Base-by-base conservation (phyloP, 2,888 invertebrate genomes). In the Lamellibrachia satsuma region DNA sequence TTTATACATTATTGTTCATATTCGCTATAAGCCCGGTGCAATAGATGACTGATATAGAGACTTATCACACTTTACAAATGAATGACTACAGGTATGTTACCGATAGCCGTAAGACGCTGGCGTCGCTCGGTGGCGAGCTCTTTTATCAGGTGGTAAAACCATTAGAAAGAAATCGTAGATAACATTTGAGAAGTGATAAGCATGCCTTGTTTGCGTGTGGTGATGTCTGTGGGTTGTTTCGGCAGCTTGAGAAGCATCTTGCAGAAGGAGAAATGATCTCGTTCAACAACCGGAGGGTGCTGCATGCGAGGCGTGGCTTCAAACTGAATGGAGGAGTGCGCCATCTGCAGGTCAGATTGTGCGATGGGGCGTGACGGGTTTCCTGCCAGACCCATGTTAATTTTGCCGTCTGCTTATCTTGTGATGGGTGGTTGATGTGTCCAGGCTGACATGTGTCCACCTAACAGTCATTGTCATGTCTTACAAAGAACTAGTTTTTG, bases 281-380 rank as follows among this genome's bases (percentile, higher is more conserved):
- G 7, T 96, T 96, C 93, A 96, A 96, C 94, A 96, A 96, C 93
- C 94, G 95, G 39, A 94, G 96, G 91, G 94, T 96, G 90, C 93
- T 96, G 57, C 96, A 96, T 94, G 95, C 94, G 7, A 93, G 96
- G 55, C 93, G 93, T 15, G 94, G 92, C 3, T 95, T 96, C 92
- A 75, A 92, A 2, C 93, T 95, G n/a, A 95, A 95, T 93, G 95
- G 95, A n/a, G 96, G 96, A n/a, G 91, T 93, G 39, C 94, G 96
- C 52, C 95, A 95, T 93, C 93, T 96, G 8, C 94, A 95, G 95
- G 95, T 96, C 93, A 90, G 92, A 39, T 90, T 27, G 55, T 55
- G 91, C 27, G 91, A n/a, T 51, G n/a, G 75, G 3, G 15, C 15
- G 1, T 75, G 39, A 39, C 39, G 39, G 39, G 39, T 0, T 39